A percentile compares a stretch with the other conserved stretches of the same genome.
Evolutionary conservation across 2,113 vertebrate species (phyloP).

Genomic region (Tiliqua scincoides): DNA sequence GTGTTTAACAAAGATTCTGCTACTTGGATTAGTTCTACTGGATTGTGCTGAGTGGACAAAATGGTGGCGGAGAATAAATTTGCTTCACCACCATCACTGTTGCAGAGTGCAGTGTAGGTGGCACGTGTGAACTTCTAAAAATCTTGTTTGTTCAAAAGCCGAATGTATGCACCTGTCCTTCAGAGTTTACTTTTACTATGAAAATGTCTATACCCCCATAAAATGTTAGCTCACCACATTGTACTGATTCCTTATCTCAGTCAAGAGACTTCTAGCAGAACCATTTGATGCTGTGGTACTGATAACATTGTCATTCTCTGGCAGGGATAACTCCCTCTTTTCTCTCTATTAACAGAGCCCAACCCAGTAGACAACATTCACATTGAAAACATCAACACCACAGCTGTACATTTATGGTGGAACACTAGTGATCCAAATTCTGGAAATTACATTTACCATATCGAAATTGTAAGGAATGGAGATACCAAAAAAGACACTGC

Average conservation of each 20-base stretch:
- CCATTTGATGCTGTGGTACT: neutral
- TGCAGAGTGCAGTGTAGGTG: too few species aligned
- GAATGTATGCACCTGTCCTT: neutral
- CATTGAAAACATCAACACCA: neutral
- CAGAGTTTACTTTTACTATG: neutral
- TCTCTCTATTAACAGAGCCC: conserved; percentile 37
- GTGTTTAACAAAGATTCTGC: too few species aligned
- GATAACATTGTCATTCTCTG: neutral
- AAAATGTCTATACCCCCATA: neutral
- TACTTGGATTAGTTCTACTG: too few species aligned
- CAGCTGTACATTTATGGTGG: conserved; percentile 41
- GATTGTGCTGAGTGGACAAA: too few species aligned
- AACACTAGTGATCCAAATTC: neutral
- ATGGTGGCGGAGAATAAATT: too few species aligned
- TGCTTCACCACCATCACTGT: too few species aligned
- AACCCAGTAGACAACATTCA: conserved; percentile 12
- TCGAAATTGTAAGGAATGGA: neutral
- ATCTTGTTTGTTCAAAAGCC: too few species aligned
- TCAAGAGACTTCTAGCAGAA: neutral
- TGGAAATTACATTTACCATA: neutral
- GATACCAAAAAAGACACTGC: fast-evolving
- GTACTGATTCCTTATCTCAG: neutral
- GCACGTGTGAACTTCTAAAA: too few species aligned
- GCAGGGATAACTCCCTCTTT: neutral
- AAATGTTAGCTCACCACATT: neutral